phyloP scores from a whole-genome alignment of 2,888 invertebrate genomes.

The Agapostemon virescens region DNA sequence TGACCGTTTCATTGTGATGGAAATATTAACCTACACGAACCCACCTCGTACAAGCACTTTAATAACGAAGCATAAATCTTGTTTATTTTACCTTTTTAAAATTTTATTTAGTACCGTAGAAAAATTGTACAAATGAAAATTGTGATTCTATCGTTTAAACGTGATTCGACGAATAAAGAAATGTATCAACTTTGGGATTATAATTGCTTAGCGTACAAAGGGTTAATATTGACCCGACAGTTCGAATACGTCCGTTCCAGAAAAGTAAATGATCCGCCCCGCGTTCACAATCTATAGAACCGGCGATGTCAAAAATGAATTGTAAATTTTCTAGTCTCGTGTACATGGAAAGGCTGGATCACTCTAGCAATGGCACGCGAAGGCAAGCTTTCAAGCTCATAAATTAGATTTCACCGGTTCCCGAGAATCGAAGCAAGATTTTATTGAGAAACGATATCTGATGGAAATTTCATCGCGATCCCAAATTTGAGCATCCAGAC shows the following conservation, averaged over 20 bases:
- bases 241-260: not conserved
- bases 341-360: too few species aligned
- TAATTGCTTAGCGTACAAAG: too few species aligned
- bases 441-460: constrained; percentile 4
- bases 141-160: too few species aligned
- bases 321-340: constrained; percentile 1
- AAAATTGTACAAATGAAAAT: too few species aligned
- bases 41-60: too few species aligned
- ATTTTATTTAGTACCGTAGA: too few species aligned
- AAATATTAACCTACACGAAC: too few species aligned
- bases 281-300: not conserved
- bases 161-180: too few species aligned
- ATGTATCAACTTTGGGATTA: too few species aligned
- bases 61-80: too few species aligned
- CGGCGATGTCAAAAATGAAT: not conserved
- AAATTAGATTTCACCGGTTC: constrained; percentile 5
- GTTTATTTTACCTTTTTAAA: too few species aligned
- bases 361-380: not conserved
- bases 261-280: not conserved
- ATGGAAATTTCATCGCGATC: not conserved
- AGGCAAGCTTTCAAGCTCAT: not conserved
- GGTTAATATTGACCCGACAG: not conserved
- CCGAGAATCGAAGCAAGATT: constrained; percentile 7
- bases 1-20: too few species aligned
- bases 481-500: not conserved